Base-by-base conservation (phyloP, 2,888 invertebrate genomes). In the Parnassius apollo region DNA sequence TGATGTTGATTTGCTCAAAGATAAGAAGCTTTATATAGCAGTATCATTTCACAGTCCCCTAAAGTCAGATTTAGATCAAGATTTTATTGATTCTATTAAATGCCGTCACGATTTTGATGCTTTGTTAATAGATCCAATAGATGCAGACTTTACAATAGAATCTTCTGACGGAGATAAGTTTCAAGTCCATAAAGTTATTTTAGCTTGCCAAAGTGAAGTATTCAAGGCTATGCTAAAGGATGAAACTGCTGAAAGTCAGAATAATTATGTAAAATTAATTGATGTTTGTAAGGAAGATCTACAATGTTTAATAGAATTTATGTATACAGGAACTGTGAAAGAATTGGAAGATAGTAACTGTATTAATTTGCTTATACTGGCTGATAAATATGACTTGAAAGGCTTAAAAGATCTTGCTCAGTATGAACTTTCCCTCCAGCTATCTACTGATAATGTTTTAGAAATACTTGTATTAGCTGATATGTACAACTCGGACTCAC, bases 181-280 rank as follows among this genome's bases (percentile, higher is more conserved):
- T 61, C 66, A 76, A 61, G 86, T 88, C 9, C 91, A 91, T 68
- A 88, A 83, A 72, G 69, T 76, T 1, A 71, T 91, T 2, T 69
- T 91, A 3, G 76, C 78, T 50, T 79, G 81, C 0, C 82, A 85
- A 59, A 91, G 91, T 67, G 90, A 90, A 62, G 89, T 91, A 1
- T 91, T 91, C 66, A 87, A 85, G 67, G 91, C 91, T 10, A 91
- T 91, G 91, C 74, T 91, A 0, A 87, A 85, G 67, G 85, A 83
- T 48, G 89, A 89, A 42, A 91, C 88, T 0, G 88, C 85, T 0
- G 91, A 91, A 67, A 86, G 85, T 64, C 82, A 84, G 68, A 88
- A 84, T 59, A 82, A 77, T 58, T 81, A 72, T 68, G 86, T 91
- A 0, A 86, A 84, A 67, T 74, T 90, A 35, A 68, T 83, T 18